Conservation (phyloP, 2,888 invertebrate genomes). For the Seira musarum region DNA sequence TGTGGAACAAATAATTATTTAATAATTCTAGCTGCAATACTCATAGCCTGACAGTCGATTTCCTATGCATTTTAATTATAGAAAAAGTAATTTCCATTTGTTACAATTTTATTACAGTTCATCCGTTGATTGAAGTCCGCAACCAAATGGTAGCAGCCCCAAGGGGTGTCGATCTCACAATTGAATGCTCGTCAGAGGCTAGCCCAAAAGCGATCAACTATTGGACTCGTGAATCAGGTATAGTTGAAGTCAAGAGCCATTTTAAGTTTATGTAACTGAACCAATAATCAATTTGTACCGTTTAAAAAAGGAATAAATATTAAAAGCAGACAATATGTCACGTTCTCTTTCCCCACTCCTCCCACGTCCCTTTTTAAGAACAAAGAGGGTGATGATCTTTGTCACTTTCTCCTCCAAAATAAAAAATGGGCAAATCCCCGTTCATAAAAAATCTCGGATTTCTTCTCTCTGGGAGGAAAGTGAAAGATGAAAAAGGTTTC, state of each 20-base stretch:
- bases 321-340: constrained; percentile 43
- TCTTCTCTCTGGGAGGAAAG: constrained; percentile 26
- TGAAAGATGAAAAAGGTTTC: constrained; percentile 26
- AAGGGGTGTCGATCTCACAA: constrained; percentile 86
- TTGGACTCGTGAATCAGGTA: constrained; percentile 58
- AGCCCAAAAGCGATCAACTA: constrained; percentile 92
- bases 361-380: not conserved
- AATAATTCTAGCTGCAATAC: too few relatives aligned
- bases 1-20: too few relatives aligned
- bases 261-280: too few relatives aligned
- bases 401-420: constrained; percentile 11
- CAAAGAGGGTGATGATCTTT: constrained; percentile 26
- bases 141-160: constrained; percentile 94
- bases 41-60: too few relatives aligned
- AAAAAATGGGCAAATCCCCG: constrained; percentile 40
- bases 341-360: constrained; percentile 33
- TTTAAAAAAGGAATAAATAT: constrained; percentile 50
- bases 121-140: constrained; percentile 93
- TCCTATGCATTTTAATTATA: too few relatives aligned
- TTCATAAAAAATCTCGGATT: too few relatives aligned
- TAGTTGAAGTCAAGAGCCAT: too few relatives aligned
- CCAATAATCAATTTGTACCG: too few relatives aligned
- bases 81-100: too few relatives aligned
- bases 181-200: constrained; percentile 90
- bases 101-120: constrained; percentile 82